Evolutionary conservation across 2,888 invertebrate species (phyloP), one percentile per base, ranked within the genome.

Genomic region (Rhagonycha fulva): DNA sequence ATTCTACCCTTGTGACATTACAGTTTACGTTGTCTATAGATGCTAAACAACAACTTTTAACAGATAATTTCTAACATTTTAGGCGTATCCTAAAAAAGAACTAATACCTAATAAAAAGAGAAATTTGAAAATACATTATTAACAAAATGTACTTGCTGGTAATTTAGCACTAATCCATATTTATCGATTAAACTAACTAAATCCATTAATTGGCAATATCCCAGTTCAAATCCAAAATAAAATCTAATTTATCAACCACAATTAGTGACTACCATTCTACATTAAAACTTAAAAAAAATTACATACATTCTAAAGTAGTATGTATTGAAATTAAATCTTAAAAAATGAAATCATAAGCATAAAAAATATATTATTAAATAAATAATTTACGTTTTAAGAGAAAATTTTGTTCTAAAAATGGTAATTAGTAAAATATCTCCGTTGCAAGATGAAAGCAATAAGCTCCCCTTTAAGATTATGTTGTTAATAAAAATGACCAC

Each of bases 371-470:
- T 68, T 60, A 66, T 71, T 47, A 19, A 32, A 72, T 11, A 68
- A 72, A 71, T 19, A 67, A 72, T 60, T 68, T 28, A 66, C 9
- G 1, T 24, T 62, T 71, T 14, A 66, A 47, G 60, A 23, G 12
- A n/a, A 70, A 67, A 23, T 61, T 23, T 72, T 60, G n/a, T 47
- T 47, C n/a, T 47, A 47, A 47, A 47, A 47, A n/a, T 26, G 14
- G 28, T 28, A 68, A 68, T 68, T 68, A 30, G 68, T 68, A n/a
- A 71, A 68, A 61, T 76, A 73, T 79, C 82, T 83, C 83, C 83
- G 80, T 82, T 75, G 83, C 83, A 83, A 82, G 79, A 82, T 83
- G 83, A 83, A 83, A 82, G 82, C 83, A 82, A 78, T 76, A 77
- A 76, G 71, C 75, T 66, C 61, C 66, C 9, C 24, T 24, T 24